Percentiles rank a stretch among this genome's conserved stretches.
Conservation (phyloP, 2,797 vertebrate genomes). For the Lepus oiostolus region DNA sequence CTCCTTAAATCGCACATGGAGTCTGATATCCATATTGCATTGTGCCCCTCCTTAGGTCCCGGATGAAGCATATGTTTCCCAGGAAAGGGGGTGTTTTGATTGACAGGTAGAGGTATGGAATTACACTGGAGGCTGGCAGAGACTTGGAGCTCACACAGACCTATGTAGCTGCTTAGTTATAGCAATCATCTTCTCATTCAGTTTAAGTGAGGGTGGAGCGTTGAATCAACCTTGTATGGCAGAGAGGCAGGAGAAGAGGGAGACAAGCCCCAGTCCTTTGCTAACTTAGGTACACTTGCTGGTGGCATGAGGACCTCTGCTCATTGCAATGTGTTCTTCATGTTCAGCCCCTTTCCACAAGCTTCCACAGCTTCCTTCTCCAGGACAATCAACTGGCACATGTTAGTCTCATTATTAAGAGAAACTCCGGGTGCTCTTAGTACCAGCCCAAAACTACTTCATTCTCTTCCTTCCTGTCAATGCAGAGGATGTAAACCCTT, state of each 20-base stretch:
- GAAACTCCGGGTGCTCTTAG: not conserved
- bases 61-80: no score
- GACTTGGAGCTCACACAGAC: no score
- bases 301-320: rapidly evolving
- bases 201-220: not conserved
- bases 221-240: not conserved
- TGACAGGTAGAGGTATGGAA: no score
- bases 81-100: no score
- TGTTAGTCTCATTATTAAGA: not conserved
- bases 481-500: not conserved
- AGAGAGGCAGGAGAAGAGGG: not conserved
- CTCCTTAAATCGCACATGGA: no score
- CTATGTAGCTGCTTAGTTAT: no score
- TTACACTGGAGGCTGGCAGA: no score
- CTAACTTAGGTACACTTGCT: not conserved
- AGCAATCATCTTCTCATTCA: no score
- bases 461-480: not conserved
- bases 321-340: not conserved
- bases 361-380: not conserved
- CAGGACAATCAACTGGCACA: rapidly evolving
- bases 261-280: not conserved
- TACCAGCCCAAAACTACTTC: not conserved
- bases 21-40: no score
- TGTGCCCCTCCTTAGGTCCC: no score
- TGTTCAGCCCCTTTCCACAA: not conserved